phyloP scores from a whole-genome alignment of 2,797 vertebrate genomes.

The Mus caroli region DNA sequence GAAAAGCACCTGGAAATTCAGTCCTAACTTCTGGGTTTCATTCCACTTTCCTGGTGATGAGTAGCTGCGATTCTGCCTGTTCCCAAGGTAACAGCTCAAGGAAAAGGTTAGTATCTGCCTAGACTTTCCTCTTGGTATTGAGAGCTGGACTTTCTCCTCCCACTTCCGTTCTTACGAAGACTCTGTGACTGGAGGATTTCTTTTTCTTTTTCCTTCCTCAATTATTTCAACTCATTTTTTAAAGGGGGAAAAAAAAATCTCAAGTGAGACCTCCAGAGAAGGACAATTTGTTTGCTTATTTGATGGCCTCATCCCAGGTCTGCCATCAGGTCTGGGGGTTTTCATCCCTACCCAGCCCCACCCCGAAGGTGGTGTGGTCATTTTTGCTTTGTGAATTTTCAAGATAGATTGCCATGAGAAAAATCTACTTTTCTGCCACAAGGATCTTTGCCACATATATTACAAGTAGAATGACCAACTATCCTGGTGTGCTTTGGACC shows the following conservation, averaged over 20 bases:
- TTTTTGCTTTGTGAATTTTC: not conserved
- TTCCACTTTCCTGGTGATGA: slow-evolving; percentile 23
- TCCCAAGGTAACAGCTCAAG: slow-evolving; percentile 62
- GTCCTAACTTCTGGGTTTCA: not conserved
- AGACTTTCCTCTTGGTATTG: slow-evolving; percentile 40
- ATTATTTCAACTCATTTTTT: slow-evolving; percentile 23
- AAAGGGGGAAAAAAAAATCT: not conserved
- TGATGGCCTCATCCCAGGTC: not conserved
- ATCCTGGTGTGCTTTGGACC: not conserved
- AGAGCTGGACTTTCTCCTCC: not conserved
- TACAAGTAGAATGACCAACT: not conserved
- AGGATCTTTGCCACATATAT: not conserved
- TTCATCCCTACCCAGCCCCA: not conserved
- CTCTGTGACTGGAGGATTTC: not conserved
- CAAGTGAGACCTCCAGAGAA: not conserved
- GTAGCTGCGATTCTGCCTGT: slow-evolving; percentile 52
- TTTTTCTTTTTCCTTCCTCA: slow-evolving; percentile 10
- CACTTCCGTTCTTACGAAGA: slow-evolving; percentile 56
- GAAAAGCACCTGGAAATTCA: slow-evolving; percentile 55
- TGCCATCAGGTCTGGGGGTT: not conserved
- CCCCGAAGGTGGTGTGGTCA: not conserved
- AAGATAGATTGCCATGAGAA: not conserved
- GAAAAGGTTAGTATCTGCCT: slow-evolving; percentile 30
- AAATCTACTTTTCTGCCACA: not conserved
- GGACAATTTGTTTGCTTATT: not conserved